These are phyloP conservation scores for Gambelia wislizenii DNA, from an alignment of 2,797 vertebrate genomes.

Conservation along the genomic window DNA sequence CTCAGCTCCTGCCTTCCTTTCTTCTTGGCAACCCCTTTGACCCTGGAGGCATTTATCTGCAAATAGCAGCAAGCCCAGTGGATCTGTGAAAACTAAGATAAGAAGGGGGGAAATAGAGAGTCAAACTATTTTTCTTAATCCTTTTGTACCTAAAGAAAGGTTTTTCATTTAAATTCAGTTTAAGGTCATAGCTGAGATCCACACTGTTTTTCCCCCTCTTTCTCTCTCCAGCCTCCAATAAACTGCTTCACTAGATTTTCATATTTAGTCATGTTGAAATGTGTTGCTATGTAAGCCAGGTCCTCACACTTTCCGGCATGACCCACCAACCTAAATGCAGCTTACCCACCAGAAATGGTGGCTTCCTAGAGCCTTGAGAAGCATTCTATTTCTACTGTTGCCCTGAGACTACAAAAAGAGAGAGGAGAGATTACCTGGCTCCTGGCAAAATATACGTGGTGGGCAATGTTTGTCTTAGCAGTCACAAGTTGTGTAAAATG, in stretches of 20 bases:
- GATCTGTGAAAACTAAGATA: slow-evolving; percentile 39
- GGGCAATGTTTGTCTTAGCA: neutral
- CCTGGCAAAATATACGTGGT: neutral
- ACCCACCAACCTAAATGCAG: neutral
- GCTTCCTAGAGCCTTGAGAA: neutral
- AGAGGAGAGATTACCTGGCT: neutral
- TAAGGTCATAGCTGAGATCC: slow-evolving; percentile 19
- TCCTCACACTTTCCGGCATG: neutral
- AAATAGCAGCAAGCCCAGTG: slow-evolving; percentile 34
- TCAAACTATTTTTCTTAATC: slow-evolving; percentile 40
- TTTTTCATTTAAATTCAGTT: slow-evolving; percentile 34
- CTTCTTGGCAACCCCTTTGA: slow-evolving; percentile 22
- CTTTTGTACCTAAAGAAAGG: slow-evolving; percentile 39
- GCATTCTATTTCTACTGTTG: neutral
- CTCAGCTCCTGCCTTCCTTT: slow-evolving; percentile 9
- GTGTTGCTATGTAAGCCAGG: neutral
- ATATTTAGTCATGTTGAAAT: slow-evolving; percentile 4
- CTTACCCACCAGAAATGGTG: neutral
- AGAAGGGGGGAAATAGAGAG: neutral
- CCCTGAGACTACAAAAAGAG: neutral
- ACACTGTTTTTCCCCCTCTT: neutral
- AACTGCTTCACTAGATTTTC: neutral
- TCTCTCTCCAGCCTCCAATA: neutral
- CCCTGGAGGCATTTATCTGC: slow-evolving; percentile 39
- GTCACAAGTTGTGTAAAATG: neutral